Evolutionary conservation across 2,888 invertebrate genomes (phyloP).

Genomic region (Xylophagus ater): DNA sequence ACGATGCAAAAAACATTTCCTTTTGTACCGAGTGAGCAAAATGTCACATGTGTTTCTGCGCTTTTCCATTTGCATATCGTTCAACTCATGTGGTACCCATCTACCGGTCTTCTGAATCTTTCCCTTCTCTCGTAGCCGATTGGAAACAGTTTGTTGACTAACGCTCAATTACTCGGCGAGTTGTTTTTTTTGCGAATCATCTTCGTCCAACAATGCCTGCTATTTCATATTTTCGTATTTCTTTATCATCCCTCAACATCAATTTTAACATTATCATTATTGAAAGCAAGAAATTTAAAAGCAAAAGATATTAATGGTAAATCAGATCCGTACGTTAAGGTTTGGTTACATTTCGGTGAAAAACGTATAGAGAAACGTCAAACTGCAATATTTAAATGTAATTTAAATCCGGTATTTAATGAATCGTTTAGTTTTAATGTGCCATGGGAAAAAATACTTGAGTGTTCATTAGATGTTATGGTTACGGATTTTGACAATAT

Average conservation of each 20-base stretch:
- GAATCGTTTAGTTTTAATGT: slow-evolving; percentile 93
- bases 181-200: no score
- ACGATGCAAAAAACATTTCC: no score
- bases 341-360: slow-evolving; percentile 92
- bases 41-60: no score
- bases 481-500: slow-evolving; percentile 98
- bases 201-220: no score
- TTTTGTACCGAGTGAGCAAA: no score
- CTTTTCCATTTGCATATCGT: no score
- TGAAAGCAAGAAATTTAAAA: slow-evolving; percentile 88
- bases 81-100: no score
- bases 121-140: no score
- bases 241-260: slow-evolving; percentile 94
- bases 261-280: slow-evolving; percentile 75
- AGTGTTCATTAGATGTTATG: slow-evolving; percentile 86
- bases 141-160: no score
- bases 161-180: no score
- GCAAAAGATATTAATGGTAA: slow-evolving; percentile 95
- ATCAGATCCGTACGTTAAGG: slow-evolving; percentile 98
- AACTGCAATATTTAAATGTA: slow-evolving; percentile 89
- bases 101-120: no score
- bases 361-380: slow-evolving; percentile 92
- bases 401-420: slow-evolving; percentile 90
- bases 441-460: slow-evolving; percentile 92
- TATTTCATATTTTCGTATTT: no score